A percentile compares a stretch with the other conserved stretches of the same genome.
Conservation (phyloP, 2,888 invertebrate genomes). For the Acrobasis consociella region DNA sequence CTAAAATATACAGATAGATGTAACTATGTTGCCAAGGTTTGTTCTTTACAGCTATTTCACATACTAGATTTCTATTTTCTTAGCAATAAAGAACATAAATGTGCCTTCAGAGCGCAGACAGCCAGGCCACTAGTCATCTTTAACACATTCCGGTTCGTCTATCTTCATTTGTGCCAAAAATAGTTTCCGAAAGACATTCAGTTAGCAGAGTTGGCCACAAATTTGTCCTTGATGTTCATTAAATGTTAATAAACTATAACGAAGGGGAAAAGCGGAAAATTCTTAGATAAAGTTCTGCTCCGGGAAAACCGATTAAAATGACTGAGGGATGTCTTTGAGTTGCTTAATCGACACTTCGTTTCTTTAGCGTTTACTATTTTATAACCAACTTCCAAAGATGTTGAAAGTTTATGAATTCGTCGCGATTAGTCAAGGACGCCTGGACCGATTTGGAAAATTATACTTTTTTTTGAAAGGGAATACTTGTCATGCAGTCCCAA, state of each 20-base stretch:
- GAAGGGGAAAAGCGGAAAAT: not conserved
- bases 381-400: too few species aligned
- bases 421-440: too few species aligned
- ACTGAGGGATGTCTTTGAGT: too few species aligned
- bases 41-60: not conserved
- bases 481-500: too few species aligned
- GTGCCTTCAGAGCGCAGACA: not conserved
- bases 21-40: too few species aligned
- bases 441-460: too few species aligned
- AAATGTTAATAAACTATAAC: slow-evolving; percentile 14
- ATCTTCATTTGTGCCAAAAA: slow-evolving; percentile 21
- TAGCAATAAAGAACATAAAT: not conserved
- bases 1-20: too few species aligned
- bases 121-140: not conserved
- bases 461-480: too few species aligned
- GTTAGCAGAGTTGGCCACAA: slow-evolving; percentile 1
- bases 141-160: slow-evolving; percentile 11
- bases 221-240: slow-evolving; percentile 10
- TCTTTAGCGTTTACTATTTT: too few species aligned
- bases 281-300: not conserved
- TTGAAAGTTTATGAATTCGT: too few species aligned
- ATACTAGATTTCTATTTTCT: not conserved
- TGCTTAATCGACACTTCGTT: too few species aligned
- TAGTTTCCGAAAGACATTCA: slow-evolving; percentile 12
- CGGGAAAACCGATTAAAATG: too few species aligned